phyloP scores from a whole-genome alignment of 2,888 invertebrate species.

The Catonia carolina region DNA sequence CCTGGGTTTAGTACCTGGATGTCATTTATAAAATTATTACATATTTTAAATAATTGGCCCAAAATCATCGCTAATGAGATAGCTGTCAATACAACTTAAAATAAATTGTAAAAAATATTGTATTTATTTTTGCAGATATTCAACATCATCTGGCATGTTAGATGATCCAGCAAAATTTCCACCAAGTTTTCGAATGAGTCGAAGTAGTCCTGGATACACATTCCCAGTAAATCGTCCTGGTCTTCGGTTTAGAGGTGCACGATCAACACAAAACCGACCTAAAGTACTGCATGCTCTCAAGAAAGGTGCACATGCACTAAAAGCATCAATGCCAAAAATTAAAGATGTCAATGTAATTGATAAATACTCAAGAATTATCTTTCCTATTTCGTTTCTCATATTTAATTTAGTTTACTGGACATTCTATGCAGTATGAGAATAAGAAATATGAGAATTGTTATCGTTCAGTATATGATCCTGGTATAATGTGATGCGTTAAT shows the following conservation, averaged over 20 bases:
- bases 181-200: slow-evolving; percentile 65
- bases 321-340: slow-evolving; percentile 89
- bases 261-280: slow-evolving; percentile 47
- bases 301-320: slow-evolving; percentile 76
- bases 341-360: slow-evolving; percentile 97
- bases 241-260: slow-evolving; percentile 47
- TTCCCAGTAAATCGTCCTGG: slow-evolving; percentile 40
- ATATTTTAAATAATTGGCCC: too few species aligned
- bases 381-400: slow-evolving; percentile 90
- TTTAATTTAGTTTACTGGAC: slow-evolving; percentile 96
- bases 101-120: too few species aligned
- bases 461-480: too few species aligned
- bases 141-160: slow-evolving; percentile 26
- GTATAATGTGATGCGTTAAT: too few species aligned
- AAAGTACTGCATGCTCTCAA: slow-evolving; percentile 75
- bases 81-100: too few species aligned
- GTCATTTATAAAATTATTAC: too few species aligned
- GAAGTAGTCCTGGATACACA: slow-evolving; percentile 43
- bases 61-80: too few species aligned
- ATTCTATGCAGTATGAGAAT: slow-evolving; percentile 60
- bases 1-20: too few species aligned
- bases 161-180: slow-evolving; percentile 61
- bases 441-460: too few species aligned
- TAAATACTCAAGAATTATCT: slow-evolving; percentile 91
- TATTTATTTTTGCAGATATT: slow-evolving; percentile 15